Base-by-base conservation (phyloP, 2,797 vertebrate species). In the Botia almorhae region DNA sequence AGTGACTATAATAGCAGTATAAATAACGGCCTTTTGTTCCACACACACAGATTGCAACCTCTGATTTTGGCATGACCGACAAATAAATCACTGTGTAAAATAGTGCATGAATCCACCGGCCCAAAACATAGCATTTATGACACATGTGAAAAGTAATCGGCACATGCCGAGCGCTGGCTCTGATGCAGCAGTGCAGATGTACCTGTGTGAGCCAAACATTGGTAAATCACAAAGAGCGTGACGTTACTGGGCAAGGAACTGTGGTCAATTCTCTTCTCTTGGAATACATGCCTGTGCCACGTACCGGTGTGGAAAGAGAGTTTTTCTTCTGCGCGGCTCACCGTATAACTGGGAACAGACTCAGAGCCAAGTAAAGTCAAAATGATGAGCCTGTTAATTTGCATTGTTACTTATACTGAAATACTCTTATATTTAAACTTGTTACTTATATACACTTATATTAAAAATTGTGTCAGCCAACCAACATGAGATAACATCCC, bases 61-160 rank as follows among this genome's bases (percentile, higher is more conserved):
- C 33, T 51, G 26, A 21, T 60, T 70, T 51, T 69, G 76, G 56
- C 43, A 50, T 33, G n/a, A 50, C 8, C 2, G 55, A 4, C 17
- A 69, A 60, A 77, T 61, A 70, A 78, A 69, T 78, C 55, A 70
- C 23, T 6, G 26, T 51, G 76, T 50, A 61, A 78, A 61, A 60
- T 36, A 39, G 26, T 4, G 13, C 26, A 78, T 36, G 26, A 51
- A 70, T 39, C 76, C 69, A 48, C 7, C 23, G 21, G 26, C n/a
- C 26, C 56, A 72, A 72, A 79, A 53, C 19, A 14, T 56, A 69
- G 76, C 26, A 36, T 78, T 78, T 71, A 51, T 64, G 46, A 64
- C 29, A 61, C 67, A 69, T 78, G 48, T 78, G 76, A 78, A 61
- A 17, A 78, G 46, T 70, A 69, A 56, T 70, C 17, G 8, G 53